Base-by-base conservation (phyloP, 2,797 vertebrate genomes). In the Silurus aristotelis region DNA sequence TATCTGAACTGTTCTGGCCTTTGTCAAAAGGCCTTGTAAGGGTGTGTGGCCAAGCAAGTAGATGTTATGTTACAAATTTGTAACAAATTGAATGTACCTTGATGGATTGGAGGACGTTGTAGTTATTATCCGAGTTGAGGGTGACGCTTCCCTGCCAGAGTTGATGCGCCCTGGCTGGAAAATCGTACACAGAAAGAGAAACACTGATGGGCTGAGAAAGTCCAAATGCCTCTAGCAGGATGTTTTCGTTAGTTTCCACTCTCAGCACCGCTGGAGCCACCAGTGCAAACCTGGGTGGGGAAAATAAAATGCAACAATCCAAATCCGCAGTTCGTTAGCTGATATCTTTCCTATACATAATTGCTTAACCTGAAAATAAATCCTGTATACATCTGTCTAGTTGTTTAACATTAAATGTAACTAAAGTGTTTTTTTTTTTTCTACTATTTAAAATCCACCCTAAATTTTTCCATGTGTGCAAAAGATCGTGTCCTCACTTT, bases 201-300 rank as follows among this genome's bases (percentile, higher is more conserved):
- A 92, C 94, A 0, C 1, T 6, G 80, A 94, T 0, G 0, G 89
- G 15, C 5, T 0, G 0, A 8, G 83, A 6, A 8, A 90, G 0
- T 0, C 82, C 85, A 0, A 92, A 77, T 0, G 90, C 93, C 87
- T 95, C 92, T 46, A 96, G 66, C 84, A 92, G 92, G 85, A 96
- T 89, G 86, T 94, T 95, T 91, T 95, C 94, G 55, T 91, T 55
- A n/a, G 87, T 94, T 89, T 94, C 93, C 1, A 89, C 79, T 87
- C 93, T 92, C 85, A 95, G 90, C 77, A 93, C 86, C 86, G 91
- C 89, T 2, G 95, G 94, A 87, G 93, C 91, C 85, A 95, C 25
- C 46, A 95, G 5, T 3, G 80, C 88, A 82, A 94, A 95, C 89
- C 94, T 95, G 84, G 13, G 78, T 66, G 15, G 63, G 61, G n/a